A percentile compares a stretch with the other conserved stretches of the same genome.
Conservation (phyloP, 2,888 invertebrate genomes). For the Sclerodermus sp. region DNA sequence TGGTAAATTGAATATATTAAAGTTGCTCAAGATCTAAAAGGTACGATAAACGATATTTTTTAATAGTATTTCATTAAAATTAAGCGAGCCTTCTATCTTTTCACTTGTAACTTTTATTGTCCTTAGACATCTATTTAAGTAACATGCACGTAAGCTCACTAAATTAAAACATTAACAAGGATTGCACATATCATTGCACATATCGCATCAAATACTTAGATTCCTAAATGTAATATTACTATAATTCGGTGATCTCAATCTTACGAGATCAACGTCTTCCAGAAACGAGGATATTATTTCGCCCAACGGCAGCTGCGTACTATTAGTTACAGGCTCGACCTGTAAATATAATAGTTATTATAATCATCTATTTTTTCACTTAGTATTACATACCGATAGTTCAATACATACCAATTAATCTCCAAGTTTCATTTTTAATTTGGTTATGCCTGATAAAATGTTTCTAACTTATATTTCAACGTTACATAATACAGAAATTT, state of each 20-base stretch:
- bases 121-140: conserved; percentile 22
- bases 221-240: not conserved
- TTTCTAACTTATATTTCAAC: too few species aligned
- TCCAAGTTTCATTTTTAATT: too few species aligned
- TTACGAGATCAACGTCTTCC: conserved; percentile 41
- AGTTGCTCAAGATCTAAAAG: conserved; percentile 6
- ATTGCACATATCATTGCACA: conserved; percentile 8
- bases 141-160: conserved; percentile 8
- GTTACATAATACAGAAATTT: too few species aligned
- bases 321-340: not conserved
- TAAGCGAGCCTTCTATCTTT: not conserved
- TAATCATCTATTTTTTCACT: too few species aligned
- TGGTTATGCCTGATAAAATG: too few species aligned
- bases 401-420: too few species aligned
- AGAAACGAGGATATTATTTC: conserved; percentile 48
- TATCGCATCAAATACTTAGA: not conserved
- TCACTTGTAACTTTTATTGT: conserved; percentile 10
- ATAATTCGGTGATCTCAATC: conserved; percentile 1
- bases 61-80: not conserved
- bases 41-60: not conserved
- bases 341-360: too few species aligned
- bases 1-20: conserved; percentile 5
- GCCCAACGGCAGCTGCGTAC: conserved; percentile 32
- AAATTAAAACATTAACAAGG: conserved; percentile 1
- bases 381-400: too few species aligned